Evolutionary conservation across 2,888 invertebrate genomes (phyloP).

Genomic region (Rotaria socialis): DNA sequence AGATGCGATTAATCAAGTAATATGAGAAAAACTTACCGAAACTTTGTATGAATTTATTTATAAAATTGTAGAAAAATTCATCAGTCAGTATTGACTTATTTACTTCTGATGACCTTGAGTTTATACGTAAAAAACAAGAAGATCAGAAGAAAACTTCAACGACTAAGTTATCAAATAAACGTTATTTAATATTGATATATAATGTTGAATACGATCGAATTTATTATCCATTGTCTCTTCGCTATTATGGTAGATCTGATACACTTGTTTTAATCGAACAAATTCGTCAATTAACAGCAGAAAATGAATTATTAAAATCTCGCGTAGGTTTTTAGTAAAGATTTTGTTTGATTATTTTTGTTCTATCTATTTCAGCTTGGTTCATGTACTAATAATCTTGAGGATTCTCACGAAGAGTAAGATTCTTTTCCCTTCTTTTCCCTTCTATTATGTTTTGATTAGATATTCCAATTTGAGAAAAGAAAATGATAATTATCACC

Average conservation of each 20-base stretch:
- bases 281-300: slow-evolving; percentile 52
- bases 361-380: background rate
- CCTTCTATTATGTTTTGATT: background rate
- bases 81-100: slow-evolving; percentile 57
- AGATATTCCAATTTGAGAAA: background rate
- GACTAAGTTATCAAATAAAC: slow-evolving; percentile 54
- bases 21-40: background rate
- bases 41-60: slow-evolving; percentile 20
- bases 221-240: slow-evolving; percentile 57
- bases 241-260: slow-evolving; percentile 57
- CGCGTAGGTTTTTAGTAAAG: slow-evolving; percentile 47
- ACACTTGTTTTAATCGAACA: slow-evolving; percentile 54
- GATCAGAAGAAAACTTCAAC: slow-evolving; percentile 49
- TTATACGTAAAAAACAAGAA: slow-evolving; percentile 52
- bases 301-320: slow-evolving; percentile 52
- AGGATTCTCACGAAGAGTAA: background rate
- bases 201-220: slow-evolving; percentile 60
- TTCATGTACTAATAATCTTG: background rate
- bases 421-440: too few relatives aligned
- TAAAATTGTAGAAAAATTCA: slow-evolving; percentile 53
- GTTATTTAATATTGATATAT: slow-evolving; percentile 58
- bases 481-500: background rate
- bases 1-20: slow-evolving; percentile 56
- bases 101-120: slow-evolving; percentile 56
- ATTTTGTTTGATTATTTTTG: too few relatives aligned